Evolutionary conservation across 2,888 invertebrate genomes (phyloP).

Genomic region (Aproaerema taeniolella): DNA sequence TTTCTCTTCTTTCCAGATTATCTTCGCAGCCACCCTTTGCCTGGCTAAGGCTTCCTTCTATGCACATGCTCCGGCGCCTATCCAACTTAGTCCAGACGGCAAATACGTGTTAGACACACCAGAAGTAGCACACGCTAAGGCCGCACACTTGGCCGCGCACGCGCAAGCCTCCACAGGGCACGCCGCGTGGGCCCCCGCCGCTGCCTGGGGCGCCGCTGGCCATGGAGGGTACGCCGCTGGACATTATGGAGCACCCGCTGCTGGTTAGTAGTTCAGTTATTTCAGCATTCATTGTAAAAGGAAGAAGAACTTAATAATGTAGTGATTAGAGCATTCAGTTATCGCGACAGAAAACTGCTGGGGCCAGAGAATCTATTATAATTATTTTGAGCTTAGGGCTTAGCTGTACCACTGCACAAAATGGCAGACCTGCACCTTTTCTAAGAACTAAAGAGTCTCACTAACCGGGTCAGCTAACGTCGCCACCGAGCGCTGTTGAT

Average conservation of each 20-base stretch:
- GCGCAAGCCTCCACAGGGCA: slow-evolving; percentile 65
- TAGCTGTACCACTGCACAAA: too few species aligned
- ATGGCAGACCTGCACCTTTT: too few species aligned
- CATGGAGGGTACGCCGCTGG: slow-evolving; percentile 36
- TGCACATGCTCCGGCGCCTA: slow-evolving; percentile 65
- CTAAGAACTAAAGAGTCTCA: too few species aligned
- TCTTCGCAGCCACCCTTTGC: slow-evolving; percentile 68
- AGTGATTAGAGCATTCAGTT: too few species aligned
- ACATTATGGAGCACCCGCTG: slow-evolving; percentile 66
- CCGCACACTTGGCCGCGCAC: slow-evolving; percentile 65
- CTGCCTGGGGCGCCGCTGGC: slow-evolving; percentile 41
- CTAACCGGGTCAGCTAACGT: too few species aligned
- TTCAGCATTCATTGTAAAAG: too few species aligned
- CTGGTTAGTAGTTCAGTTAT: slow-evolving; percentile 57
- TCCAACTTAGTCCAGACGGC: slow-evolving; percentile 73
- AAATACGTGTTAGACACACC: slow-evolving; percentile 73
- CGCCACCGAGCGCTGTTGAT: too few species aligned
- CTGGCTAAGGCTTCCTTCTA: slow-evolving; percentile 74
- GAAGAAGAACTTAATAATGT: too few species aligned
- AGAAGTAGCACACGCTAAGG: slow-evolving; percentile 71
- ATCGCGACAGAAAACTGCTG: too few species aligned
- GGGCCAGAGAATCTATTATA: too few species aligned
- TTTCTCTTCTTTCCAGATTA: slow-evolving; percentile 44
- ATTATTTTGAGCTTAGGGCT: too few species aligned
- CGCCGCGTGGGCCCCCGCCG: slow-evolving; percentile 65